Base-by-base conservation (phyloP, 2,797 vertebrate genomes). In the Erethizon dorsatum region DNA sequence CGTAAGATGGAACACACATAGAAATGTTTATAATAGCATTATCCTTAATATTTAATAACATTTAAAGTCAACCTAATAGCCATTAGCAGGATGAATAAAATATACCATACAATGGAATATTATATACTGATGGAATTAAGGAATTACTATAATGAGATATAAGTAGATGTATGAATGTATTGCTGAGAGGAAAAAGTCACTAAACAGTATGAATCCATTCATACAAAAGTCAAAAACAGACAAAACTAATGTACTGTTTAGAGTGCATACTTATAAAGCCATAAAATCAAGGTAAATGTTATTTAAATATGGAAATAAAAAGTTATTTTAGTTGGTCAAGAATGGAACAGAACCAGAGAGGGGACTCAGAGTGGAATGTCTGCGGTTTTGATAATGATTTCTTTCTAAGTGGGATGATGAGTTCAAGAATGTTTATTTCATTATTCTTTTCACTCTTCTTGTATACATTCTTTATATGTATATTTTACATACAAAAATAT, bases 271-370 rank as follows among this genome's bases (percentile, higher is more conserved):
- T 79, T 61, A 80, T 83, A 86, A 77, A 77, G 83, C 45, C 50
- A 54, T 96, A 86, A 86, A 96, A 67, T 1, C 20, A 94, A 90
- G 1, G 26, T 50, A 63, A 87, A 91, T 89, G 28, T 18, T 93
- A 85, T 88, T 75, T 79, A 77, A 75, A 93, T 67, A 63, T 78
- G 18, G 89, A 59, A 93, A 93, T 91, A 45, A 33, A 47, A 28
- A 11, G 28, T 17, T 80, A 82, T 80, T 95, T 95, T 71, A 75
- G 77, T 63, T 20, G 59, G 22, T 47, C 1, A 26, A 28, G 57
- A 87, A 47, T 37, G 63, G 83, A 75, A 83, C 47, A 26, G 0
- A 63, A 83, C 22, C 15, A 41, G 6, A 24, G 17, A 88, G 26
- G 26, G 6, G 1, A 31, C 18, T 91, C n/a, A n/a, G 28, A 37